Base-by-base conservation (phyloP, 2,888 invertebrate species). In the Rhodophaea formosa region DNA sequence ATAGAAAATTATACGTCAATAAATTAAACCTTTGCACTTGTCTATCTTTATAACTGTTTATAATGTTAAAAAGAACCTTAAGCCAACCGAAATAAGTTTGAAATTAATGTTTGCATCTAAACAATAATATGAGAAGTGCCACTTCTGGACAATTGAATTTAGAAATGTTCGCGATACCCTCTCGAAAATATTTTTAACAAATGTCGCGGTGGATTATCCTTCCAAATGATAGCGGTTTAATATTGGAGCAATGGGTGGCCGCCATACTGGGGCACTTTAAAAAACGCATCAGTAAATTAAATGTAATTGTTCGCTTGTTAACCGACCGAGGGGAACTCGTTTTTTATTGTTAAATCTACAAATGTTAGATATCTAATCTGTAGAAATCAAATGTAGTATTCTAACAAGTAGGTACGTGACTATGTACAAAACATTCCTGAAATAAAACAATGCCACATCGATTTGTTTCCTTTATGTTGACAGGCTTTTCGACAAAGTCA, bases 261-360 rank as follows among this genome's bases (percentile, higher is more conserved):
- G 77, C 84, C 84, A 84, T 84, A 85, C 83, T 85, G 87, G 83
- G 74, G 74, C 81, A 84, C 87, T 88, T 88, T 86, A 88, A 89
- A 89, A 85, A 88, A 86, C 85, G 80, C 83, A 82, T 86, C 79
- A 73, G 81, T 84, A 86, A 91, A 91, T 91, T 91, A 90, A 91
- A 91, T 86, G 86, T 90, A 89, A 91, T 91, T 91, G 91, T 91
- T 89, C 87, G 84, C 85, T 89, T 76, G 89, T 89, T 88, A 88
- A 78, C 78, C 73, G 74, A 74, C 69, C 58, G 69, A 72, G 72
- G 80, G 81, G 82, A 77, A 75, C 47, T 23, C 56, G 14, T 35
- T 55, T 46, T 55, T 45, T 55, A 35, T 35, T 55, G 43, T 44
- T 53, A 17, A 29, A 16, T 12, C 32, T 35, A 51, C 51, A 51